phyloP scores from a whole-genome alignment of 2,888 invertebrate genomes.

The Megamerina dolium region DNA sequence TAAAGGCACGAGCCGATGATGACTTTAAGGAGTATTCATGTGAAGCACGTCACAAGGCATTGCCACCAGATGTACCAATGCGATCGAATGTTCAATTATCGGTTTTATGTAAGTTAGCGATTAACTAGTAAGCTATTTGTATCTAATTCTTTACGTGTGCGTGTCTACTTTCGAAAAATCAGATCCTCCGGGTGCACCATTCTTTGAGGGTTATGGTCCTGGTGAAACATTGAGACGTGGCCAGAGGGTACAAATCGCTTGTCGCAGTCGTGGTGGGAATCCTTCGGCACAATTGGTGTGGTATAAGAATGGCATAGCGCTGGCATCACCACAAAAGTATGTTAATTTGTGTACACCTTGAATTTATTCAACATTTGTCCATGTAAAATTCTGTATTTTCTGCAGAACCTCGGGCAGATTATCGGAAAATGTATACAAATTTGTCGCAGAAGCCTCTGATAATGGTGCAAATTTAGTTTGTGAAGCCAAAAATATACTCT shows the following conservation, averaged over 20 bases:
- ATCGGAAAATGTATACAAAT: constrained; percentile 43
- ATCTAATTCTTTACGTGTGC: no score
- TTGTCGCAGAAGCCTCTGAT: constrained; percentile 35
- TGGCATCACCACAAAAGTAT: constrained; percentile 39
- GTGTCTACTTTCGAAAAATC: not conserved
- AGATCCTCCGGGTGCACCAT: constrained; percentile 46
- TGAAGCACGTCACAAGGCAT: constrained; percentile 41
- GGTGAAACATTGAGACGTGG: constrained; percentile 40
- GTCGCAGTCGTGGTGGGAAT: constrained; percentile 45
- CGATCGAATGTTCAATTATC: constrained; percentile 43
- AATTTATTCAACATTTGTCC: not conserved
- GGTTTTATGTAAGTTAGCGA: constrained; percentile 39
- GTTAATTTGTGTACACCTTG: not conserved
- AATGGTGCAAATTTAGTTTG: constrained; percentile 40
- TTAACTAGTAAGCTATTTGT: no score
- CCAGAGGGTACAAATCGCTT: constrained; percentile 42
- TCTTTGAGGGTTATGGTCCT: constrained; percentile 43
- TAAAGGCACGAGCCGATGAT: constrained; percentile 41
- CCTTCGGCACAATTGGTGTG: constrained; percentile 42
- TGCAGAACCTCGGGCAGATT: constrained; percentile 41
- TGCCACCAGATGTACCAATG: constrained; percentile 46
- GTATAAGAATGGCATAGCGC: constrained; percentile 40
- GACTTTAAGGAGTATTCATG: constrained; percentile 45
- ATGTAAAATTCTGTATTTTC: not conserved
- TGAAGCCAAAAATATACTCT: constrained; percentile 42